Percentiles rank a stretch among this genome's conserved stretches.
phyloP scores from a whole-genome alignment of 2,888 invertebrate species.

The Pasiphila rectangulata region DNA sequence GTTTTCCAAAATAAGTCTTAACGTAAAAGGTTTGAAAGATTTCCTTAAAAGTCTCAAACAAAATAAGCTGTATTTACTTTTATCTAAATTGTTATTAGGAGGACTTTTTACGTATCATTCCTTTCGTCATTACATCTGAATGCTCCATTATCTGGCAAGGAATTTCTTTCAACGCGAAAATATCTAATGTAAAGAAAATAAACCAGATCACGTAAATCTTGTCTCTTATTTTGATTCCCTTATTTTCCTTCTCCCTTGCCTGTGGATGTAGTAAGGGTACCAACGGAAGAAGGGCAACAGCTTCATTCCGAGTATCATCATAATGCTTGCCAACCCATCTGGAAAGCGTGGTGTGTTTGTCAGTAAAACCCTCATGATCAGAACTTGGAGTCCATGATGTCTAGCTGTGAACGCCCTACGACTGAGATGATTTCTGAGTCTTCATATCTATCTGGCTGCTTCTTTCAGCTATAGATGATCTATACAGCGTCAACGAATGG shows the following conservation, averaged over 20 bases:
- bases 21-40: background rate
- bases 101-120: background rate
- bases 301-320: too few species aligned
- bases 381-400: too few species aligned
- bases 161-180: conserved; percentile 68
- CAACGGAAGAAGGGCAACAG: too few species aligned
- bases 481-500: too few species aligned
- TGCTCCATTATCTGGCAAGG: conserved; percentile 16
- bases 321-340: too few species aligned
- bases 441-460: too few species aligned
- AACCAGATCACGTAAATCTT: conserved; percentile 59
- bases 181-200: conserved; percentile 69
- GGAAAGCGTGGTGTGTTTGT: too few species aligned
- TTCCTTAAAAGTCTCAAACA: background rate
- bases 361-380: too few species aligned
- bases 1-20: background rate
- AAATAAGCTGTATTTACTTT: background rate
- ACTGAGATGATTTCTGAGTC: too few species aligned
- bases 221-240: conserved; percentile 24
- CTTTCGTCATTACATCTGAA: conserved; percentile 1
- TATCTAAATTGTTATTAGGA: background rate
- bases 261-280: too few species aligned
- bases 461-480: too few species aligned
- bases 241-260: conserved; percentile 18
- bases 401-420: too few species aligned